Evolutionary conservation across 1,140 invertebrate species (phyloP).

Genomic region (Papilio aristodemus): DNA sequence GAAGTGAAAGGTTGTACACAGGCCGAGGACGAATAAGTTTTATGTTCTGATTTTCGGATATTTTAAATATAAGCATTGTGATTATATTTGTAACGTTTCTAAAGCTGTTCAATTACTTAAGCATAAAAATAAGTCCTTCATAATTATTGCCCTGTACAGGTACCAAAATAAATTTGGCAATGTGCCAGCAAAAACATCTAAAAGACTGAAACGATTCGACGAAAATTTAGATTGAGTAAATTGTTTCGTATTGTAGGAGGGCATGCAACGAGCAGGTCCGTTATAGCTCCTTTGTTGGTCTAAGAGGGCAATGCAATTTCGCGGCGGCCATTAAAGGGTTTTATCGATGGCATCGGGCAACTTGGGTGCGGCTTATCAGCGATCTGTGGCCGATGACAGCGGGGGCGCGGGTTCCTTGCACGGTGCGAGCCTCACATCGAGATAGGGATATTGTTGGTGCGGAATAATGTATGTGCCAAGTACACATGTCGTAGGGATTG

Average conservation of each 20-base stretch:
- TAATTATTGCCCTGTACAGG: neutral
- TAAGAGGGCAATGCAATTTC: conserved; percentile 22
- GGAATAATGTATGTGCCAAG: neutral
- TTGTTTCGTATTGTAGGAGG: neutral
- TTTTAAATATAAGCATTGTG: neutral
- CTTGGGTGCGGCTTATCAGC: conserved; percentile 35
- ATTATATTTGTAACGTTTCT: no score
- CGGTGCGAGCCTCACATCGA: neutral
- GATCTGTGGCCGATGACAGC: conserved; percentile 25
- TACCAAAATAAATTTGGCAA: neutral
- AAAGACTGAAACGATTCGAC: neutral
- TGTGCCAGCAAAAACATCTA: neutral
- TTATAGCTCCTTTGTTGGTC: conserved; percentile 16
- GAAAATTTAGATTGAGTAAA: conserved; percentile 4
- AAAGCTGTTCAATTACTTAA: neutral
- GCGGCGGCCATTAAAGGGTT: conserved; percentile 24
- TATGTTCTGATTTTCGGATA: neutral
- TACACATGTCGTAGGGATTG: neutral
- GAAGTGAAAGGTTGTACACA: neutral
- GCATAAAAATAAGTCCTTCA: neutral
- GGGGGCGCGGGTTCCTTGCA: neutral
- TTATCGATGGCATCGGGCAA: conserved; percentile 38
- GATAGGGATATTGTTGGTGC: conserved; percentile 12
- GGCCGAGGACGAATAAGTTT: neutral
- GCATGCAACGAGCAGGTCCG: conserved; percentile 12